These are phyloP conservation scores for Pentamera pediparva DNA, from an alignment of 53 echinoderm and acorn worm genomes.

Conservation along the genomic window DNA sequence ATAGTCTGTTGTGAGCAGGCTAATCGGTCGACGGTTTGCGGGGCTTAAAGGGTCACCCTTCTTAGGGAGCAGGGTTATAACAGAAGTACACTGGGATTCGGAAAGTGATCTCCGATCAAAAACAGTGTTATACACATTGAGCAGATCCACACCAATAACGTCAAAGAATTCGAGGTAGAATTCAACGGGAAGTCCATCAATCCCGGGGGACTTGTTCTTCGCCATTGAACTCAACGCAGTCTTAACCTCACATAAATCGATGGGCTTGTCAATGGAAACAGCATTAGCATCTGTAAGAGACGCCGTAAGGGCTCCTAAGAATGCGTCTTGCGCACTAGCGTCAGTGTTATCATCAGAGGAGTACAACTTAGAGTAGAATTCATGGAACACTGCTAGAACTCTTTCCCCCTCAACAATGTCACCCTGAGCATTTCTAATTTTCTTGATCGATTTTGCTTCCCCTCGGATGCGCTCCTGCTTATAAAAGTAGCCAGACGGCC, in stretches of 20 bases:
- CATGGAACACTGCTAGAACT: not conserved
- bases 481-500: not conserved
- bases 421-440: not conserved
- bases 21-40: slow-evolving; percentile 50
- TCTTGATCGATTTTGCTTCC: not conserved
- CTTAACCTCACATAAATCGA: not conserved
- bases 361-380: not conserved
- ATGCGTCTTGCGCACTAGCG: not conserved
- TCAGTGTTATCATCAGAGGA: not conserved
- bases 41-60: slow-evolving; percentile 36
- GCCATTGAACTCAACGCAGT: not conserved
- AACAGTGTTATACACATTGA: slow-evolving; percentile 23
- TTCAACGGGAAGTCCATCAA: slow-evolving; percentile 48
- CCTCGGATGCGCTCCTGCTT: not conserved
- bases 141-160: slow-evolving; percentile 31
- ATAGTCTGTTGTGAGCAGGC: slow-evolving; percentile 48
- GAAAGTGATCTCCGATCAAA: not conserved
- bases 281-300: not conserved
- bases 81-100: slow-evolving; percentile 22
- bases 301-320: not conserved
- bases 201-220: slow-evolving; percentile 50
- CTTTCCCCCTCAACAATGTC: not conserved
- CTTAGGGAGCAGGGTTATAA: slow-evolving; percentile 58
- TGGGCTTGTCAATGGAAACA: not conserved
- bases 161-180: slow-evolving; percentile 36